Conservation (phyloP, 2,113 vertebrate species). For the Microtus ochrogaster region DNA sequence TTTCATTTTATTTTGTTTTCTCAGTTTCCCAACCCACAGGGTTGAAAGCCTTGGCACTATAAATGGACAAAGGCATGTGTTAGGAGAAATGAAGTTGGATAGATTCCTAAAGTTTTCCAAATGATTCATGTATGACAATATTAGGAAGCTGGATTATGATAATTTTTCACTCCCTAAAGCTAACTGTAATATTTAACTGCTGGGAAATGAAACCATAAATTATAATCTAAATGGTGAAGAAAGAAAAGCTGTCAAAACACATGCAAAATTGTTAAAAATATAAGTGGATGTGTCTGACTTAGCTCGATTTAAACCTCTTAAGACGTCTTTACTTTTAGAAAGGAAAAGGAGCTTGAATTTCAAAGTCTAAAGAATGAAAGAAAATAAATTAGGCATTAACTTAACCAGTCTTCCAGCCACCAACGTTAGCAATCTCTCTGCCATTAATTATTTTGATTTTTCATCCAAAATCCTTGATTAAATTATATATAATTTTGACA, state of each 20-base stretch:
- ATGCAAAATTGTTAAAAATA: conserved; percentile 61
- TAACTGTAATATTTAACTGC: conserved; percentile 71
- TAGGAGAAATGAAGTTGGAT: conserved; percentile 71
- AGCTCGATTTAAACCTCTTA: conserved; percentile 66
- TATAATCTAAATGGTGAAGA: conserved; percentile 60
- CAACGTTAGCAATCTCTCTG: background rate
- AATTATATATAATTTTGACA: conserved; percentile 60
- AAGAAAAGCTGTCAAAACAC: conserved; percentile 72
- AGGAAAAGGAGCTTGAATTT: conserved; percentile 46
- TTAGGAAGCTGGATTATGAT: conserved; percentile 64
- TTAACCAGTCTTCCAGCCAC: background rate
- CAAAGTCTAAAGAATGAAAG: conserved; percentile 19
- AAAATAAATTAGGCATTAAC: conserved; percentile 49
- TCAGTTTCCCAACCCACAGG: conserved; percentile 64
- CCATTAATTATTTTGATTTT: conserved; percentile 24
- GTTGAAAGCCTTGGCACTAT: conserved; percentile 38
- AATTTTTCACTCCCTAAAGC: conserved; percentile 70
- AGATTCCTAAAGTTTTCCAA: conserved; percentile 75
- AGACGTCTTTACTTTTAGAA: conserved; percentile 57
- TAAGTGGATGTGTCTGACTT: conserved; percentile 55
- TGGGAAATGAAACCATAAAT: conserved; percentile 68
- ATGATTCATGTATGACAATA: conserved; percentile 75
- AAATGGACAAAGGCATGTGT: conserved; percentile 60
- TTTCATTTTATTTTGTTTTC: conserved; percentile 68
- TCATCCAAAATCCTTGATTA: conserved; percentile 12